Base-by-base conservation (phyloP, 2,113 vertebrate genomes). In the Ahaetulla prasina region DNA sequence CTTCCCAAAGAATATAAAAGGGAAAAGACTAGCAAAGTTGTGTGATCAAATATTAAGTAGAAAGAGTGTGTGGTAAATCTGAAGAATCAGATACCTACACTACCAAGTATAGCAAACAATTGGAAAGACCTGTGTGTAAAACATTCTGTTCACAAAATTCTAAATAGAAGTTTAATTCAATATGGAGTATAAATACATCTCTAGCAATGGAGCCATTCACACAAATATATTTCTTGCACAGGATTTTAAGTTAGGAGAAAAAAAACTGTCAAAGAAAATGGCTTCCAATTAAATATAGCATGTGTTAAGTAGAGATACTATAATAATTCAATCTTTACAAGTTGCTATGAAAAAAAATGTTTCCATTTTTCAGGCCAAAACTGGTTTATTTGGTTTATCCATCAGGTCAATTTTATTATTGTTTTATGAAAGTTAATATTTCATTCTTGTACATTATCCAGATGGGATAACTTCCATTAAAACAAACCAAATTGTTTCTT, bases 1-100 rank as follows among this genome's bases (percentile, higher is more conserved):
- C 30, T 86, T 55, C 25, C 0, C 6, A 49, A 92, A 95, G 93
- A 95, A 90, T 20, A 63, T 53, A 89, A 35, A 94, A 22, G 50
- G 23, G 86, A 93, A 94, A 90, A 47, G 57, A 39, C 63, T 90
- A 74, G 52, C 53, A 35, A 90, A 92, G 47, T 35, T 80, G 88
- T 93, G 35, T 43, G 87, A 80, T 85, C 92, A 52, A 94, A 94
- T 92, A 2, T 6, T 89, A 89, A 60, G 27, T 12, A 89, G 22
- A 63, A 20, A 93, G 87, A 93, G 45, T 95, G 57, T 5, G 18
- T 52, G n/a, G 23, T 92, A 63, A 23, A 92, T 53, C 88, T 60
- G 54, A 54, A 92, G 54, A 89, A 89, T 86, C 53, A 43, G 54
- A 85, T 47, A 85, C 57, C n/a, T 86, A 63, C 49, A 63, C 4